Evolutionary conservation across 2,888 invertebrate species (phyloP).

Genomic region (Rambutsinella grinnellia): DNA sequence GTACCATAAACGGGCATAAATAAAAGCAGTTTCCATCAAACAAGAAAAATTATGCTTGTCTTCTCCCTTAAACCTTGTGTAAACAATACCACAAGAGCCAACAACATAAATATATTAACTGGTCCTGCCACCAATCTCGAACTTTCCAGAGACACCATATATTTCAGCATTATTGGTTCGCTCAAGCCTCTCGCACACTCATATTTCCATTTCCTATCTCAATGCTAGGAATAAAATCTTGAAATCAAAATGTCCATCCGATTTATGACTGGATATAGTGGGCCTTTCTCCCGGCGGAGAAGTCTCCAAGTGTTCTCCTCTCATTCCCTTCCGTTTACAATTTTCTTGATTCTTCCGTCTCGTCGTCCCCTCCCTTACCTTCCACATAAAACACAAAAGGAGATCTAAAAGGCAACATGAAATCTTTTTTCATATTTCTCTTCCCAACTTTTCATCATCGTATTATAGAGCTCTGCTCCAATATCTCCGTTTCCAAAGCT

Average conservation of each 20-base stretch:
- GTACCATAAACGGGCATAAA: neutral
- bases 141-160: neutral
- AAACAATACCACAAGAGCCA: neutral
- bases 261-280: neutral
- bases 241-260: neutral
- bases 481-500: neutral
- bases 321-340: neutral
- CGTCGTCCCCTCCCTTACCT: neutral
- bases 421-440: constrained; percentile 2
- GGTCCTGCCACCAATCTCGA: neutral
- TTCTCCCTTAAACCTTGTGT: constrained; percentile 15
- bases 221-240: neutral
- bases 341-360: neutral
- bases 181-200: neutral
- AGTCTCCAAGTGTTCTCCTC: neutral
- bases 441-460: neutral
- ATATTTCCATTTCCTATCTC: neutral
- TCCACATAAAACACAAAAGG: neutral
- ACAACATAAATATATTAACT: neutral
- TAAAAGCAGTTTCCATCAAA: constrained; percentile 6
- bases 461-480: neutral
- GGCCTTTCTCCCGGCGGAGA: neutral
- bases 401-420: neutral
- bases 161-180: neutral
- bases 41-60: constrained; percentile 36